These are phyloP conservation scores for Cebus imitator DNA, from an alignment of 2,113 vertebrate species.

Conservation along the genomic window DNA sequence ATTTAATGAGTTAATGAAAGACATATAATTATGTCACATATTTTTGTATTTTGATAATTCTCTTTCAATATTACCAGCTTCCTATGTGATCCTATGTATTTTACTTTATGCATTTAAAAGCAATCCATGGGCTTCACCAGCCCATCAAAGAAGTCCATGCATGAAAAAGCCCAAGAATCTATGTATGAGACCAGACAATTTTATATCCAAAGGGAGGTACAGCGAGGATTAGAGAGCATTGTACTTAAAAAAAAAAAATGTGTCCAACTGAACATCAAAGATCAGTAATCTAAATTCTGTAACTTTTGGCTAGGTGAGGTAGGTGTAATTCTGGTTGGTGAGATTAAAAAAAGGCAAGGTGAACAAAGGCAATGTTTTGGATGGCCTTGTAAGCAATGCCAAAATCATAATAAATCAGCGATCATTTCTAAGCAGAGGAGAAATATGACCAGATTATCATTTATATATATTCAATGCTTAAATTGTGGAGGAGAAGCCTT, in stretches of 20 bases:
- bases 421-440: background rate
- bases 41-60: conserved; percentile 27
- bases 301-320: background rate
- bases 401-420: background rate
- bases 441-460: background rate
- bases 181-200: background rate
- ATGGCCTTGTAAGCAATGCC: background rate
- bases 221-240: background rate
- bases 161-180: background rate
- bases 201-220: background rate
- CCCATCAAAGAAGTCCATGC: background rate
- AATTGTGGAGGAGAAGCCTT: background rate
- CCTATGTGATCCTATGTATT: background rate
- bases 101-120: background rate
- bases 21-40: background rate
- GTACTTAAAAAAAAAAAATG: background rate
- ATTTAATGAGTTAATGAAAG: background rate
- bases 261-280: background rate
- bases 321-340: background rate
- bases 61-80: background rate
- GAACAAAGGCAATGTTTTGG: background rate
- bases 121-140: background rate
- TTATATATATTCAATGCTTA: background rate
- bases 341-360: background rate
- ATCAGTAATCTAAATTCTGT: background rate